Evolutionary conservation across 1,140 invertebrate species (phyloP).

Genomic region (Ostrea denselamellosa): DNA sequence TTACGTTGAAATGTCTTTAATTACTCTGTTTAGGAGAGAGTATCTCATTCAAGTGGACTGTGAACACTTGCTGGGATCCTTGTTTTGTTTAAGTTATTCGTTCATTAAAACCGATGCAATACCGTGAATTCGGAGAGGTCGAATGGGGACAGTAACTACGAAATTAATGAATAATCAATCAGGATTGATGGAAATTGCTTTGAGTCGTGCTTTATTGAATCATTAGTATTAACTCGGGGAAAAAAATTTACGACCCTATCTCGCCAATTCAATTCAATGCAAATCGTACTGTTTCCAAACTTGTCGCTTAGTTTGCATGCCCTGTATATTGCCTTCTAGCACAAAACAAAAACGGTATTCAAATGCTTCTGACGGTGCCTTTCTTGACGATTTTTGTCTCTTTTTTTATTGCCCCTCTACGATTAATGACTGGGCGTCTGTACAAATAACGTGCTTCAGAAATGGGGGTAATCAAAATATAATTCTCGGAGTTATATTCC

Average conservation of each 20-base stretch:
- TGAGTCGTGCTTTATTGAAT: conserved; percentile 20
- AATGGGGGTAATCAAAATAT: no score
- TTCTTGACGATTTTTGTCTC: no score
- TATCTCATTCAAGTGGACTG: conserved; percentile 9
- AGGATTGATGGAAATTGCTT: conserved; percentile 20
- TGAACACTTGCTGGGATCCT: not conserved
- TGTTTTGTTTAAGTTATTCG: conserved; percentile 6
- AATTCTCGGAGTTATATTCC: no score
- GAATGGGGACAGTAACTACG: not conserved
- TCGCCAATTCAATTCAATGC: not conserved
- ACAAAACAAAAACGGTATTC: no score
- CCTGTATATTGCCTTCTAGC: not conserved
- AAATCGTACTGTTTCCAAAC: not conserved
- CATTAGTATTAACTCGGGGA: conserved; percentile 14
- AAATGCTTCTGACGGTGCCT: no score
- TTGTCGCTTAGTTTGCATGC: conserved; percentile 17
- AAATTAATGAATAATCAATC: conserved; percentile 40
- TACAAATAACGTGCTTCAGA: no score
- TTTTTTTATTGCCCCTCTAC: not conserved
- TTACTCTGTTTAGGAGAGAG: conserved; percentile 5
- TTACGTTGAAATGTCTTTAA: conserved; percentile 21
- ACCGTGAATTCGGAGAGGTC: conserved; percentile 13
- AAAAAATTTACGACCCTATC: conserved; percentile 21
- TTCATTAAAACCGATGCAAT: conserved; percentile 25
- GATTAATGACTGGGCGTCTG: no score